phyloP scores from a whole-genome alignment of 1,140 invertebrate genomes.

The Gerris buenoi region DNA sequence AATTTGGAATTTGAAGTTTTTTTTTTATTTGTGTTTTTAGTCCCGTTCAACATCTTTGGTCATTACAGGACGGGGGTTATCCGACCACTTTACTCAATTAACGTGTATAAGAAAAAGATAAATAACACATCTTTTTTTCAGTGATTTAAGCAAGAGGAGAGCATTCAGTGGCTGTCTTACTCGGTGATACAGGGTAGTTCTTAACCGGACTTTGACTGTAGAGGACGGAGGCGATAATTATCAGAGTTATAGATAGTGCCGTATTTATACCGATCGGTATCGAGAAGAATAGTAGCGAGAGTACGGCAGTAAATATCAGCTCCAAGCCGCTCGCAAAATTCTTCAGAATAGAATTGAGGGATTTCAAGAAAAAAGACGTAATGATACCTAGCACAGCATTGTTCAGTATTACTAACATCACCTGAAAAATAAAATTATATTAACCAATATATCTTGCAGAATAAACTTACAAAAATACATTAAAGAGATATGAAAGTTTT shows the following conservation, averaged over 20 bases:
- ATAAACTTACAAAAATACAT: too few relatives aligned
- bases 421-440: conserved; percentile 35
- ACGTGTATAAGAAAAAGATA: too few relatives aligned
- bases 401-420: conserved; percentile 72
- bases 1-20: too few relatives aligned
- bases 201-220: conserved; percentile 83
- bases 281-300: conserved; percentile 76
- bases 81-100: too few relatives aligned
- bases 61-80: too few relatives aligned
- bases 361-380: conserved; percentile 84
- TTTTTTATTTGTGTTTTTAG: too few relatives aligned
- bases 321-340: conserved; percentile 91
- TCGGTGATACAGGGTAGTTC: conserved; percentile 4
- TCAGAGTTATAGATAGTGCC: conserved; percentile 62
- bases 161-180: too few relatives aligned
- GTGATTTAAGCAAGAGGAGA: too few relatives aligned
- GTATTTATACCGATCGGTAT: conserved; percentile 77
- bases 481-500: too few relatives aligned
- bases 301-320: conserved; percentile 74
- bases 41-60: too few relatives aligned
- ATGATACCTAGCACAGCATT: conserved; percentile 83
- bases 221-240: conserved; percentile 65
- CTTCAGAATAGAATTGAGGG: conserved; percentile 88
- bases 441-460: too few relatives aligned
- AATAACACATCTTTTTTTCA: too few relatives aligned